Evolutionary conservation across 1,140 invertebrate genomes (phyloP).

Genomic region (Dinothrombium tinctorium): DNA sequence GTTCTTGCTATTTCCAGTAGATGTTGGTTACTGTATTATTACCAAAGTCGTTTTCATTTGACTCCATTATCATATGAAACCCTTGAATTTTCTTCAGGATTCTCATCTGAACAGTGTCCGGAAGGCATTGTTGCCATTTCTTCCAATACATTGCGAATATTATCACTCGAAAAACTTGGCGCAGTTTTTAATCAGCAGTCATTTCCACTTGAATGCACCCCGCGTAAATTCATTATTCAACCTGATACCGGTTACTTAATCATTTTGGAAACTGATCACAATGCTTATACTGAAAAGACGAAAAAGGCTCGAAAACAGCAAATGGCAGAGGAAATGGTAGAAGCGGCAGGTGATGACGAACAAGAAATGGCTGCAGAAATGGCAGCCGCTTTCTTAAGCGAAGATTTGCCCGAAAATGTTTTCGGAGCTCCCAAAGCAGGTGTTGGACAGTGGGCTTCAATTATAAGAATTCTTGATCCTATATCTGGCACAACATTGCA

Average conservation of each 20-base stretch:
- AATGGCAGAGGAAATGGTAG: slow-evolving; percentile 74
- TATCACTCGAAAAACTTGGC: slow-evolving; percentile 91
- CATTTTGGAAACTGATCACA: slow-evolving; percentile 85
- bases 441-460: slow-evolving; percentile 85
- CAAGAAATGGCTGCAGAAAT: slow-evolving; percentile 84
- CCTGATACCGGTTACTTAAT: slow-evolving; percentile 71
- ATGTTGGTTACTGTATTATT: slow-evolving; percentile 95
- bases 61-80: slow-evolving; percentile 89
- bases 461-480: slow-evolving; percentile 72
- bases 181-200: slow-evolving; percentile 84
- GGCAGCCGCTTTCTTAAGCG: slow-evolving; percentile 82
- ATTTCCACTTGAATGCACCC: slow-evolving; percentile 79
- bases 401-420: slow-evolving; percentile 70
- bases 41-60: slow-evolving; percentile 83
- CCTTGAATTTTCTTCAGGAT: slow-evolving; percentile 90
- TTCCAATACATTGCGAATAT: slow-evolving; percentile 80
- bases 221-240: slow-evolving; percentile 81
- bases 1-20: slow-evolving; percentile 92
- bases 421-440: slow-evolving; percentile 94
- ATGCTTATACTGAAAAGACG: slow-evolving; percentile 89
- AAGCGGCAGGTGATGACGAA: slow-evolving; percentile 82
- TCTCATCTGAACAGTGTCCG: slow-evolving; percentile 94
- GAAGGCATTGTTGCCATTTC: slow-evolving; percentile 99
- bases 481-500: slow-evolving; percentile 55
- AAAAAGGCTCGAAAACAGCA: slow-evolving; percentile 66